Conservation (phyloP, 1,140 invertebrate genomes). For the Helicoverpa armigera region DNA sequence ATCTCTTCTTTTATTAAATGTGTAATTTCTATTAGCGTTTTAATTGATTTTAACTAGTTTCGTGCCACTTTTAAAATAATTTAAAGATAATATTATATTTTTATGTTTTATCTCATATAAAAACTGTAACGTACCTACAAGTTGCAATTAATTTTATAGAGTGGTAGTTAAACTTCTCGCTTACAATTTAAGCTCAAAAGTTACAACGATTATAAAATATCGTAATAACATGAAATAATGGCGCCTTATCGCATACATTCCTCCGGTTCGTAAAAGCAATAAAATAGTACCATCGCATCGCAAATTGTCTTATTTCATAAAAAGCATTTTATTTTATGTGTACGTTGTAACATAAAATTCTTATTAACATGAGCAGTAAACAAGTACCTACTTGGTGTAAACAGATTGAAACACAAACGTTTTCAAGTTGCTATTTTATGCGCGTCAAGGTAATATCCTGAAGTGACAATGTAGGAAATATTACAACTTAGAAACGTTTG, state of each 20-base stretch:
- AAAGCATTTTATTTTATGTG: constrained; percentile 55
- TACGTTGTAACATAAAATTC: constrained; percentile 50
- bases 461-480: not conserved
- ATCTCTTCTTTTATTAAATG: not conserved
- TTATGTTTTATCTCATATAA: constrained; percentile 16
- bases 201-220: constrained; percentile 53
- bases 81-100: not conserved
- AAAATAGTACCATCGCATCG: constrained; percentile 51
- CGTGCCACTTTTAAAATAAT: not conserved
- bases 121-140: not conserved
- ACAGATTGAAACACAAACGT: constrained; percentile 20
- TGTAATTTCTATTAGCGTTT: too few species aligned
- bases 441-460: not conserved
- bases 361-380: constrained; percentile 40
- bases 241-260: constrained; percentile 48
- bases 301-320: constrained; percentile 57
- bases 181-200: constrained; percentile 49
- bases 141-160: not conserved
- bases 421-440: constrained; percentile 19
- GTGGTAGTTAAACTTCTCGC: constrained; percentile 7
- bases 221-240: constrained; percentile 49
- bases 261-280: constrained; percentile 42
- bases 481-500: constrained; percentile 29
- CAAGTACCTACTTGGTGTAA: constrained; percentile 17
- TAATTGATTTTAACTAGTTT: too few species aligned